Evolutionary conservation across 2,113 vertebrate genomes (phyloP), one percentile per base, ranked within the genome.

Genomic region (Lanius collurio): DNA sequence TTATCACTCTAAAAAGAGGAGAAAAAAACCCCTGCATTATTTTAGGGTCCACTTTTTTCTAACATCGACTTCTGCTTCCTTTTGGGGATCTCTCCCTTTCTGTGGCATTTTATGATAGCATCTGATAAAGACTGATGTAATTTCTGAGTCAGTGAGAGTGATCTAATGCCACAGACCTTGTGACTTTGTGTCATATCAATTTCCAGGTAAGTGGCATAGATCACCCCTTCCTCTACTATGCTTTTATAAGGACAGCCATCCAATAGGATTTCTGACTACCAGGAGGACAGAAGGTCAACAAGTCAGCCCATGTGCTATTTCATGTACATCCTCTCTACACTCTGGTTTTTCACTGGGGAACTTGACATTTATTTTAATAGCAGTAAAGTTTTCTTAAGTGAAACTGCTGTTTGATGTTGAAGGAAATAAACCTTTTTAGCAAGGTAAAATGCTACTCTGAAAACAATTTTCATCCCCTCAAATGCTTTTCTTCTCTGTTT

Each of bases 381-480:
- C 18, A 56, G 47, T 69, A 41, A 93, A 88, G 21, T 55, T 94
- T 80, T 67, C 59, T 75, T 67, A 76, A 86, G 10, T 87, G 65
- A 86, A 86, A 75, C 11, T 70, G 5, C 41, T 92, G 15, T 87
- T 81, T 84, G 24, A 56, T 31, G 30, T 50, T 75, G 44, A 73
- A 82, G 42, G 21, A 75, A 90, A 83, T 50, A 41, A 77, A 13
- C 5, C 7, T 84, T 79, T 85, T 82, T 46, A 87, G 28, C 28
- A 62, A 75, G 9, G 62, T 74, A 55, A 87, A 95, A 84, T 82
- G 14, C 23, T 68, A 14, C 67, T 94, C 47, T 87, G 37, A 84
- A 96, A 94, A 73, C 52, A 53, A 68, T 83, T 94, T 93, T 90
- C 59, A 74, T 89, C n/a, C 11, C 49, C 14, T 68, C 37, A 50